Evolutionary conservation across 2,797 vertebrate species (phyloP).

Genomic region (Clarias platycephalus): DNA sequence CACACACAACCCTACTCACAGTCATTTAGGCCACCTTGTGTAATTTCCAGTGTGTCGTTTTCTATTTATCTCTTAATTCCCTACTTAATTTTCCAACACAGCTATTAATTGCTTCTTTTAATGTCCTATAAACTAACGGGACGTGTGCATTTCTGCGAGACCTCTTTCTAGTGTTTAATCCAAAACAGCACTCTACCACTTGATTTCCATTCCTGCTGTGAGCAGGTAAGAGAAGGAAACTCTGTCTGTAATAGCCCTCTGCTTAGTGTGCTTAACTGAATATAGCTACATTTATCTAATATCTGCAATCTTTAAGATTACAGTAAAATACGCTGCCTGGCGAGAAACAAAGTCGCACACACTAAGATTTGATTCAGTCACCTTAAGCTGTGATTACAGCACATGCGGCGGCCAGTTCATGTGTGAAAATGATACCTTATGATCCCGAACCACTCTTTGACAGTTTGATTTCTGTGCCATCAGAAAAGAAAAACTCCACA

Average conservation of each 20-base stretch:
- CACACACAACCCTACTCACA: background rate
- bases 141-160: background rate
- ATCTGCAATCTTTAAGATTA: background rate
- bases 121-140: slow-evolving; percentile 30
- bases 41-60: slow-evolving; percentile 41
- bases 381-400: too few species aligned
- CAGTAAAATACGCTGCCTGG: background rate
- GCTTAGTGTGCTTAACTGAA: slow-evolving; percentile 15
- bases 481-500: too few species aligned
- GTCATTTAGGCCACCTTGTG: slow-evolving; percentile 24
- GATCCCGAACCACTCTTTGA: too few species aligned
- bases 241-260: slow-evolving; percentile 36
- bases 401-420: too few species aligned
- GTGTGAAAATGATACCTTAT: too few species aligned
- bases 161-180: slow-evolving; percentile 29
- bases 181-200: slow-evolving; percentile 13
- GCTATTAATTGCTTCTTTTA: slow-evolving; percentile 37
- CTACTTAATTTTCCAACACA: slow-evolving; percentile 7
- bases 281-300: background rate
- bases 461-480: too few species aligned
- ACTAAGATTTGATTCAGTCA: too few species aligned
- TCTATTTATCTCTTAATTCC: slow-evolving; percentile 39
- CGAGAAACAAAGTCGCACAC: too few species aligned
- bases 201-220: slow-evolving; percentile 48
- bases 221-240: slow-evolving; percentile 25